Evolutionary conservation across 2,888 invertebrate genomes (phyloP), one percentile per base, ranked within the genome.

Genomic region (Hyposoter didymator): DNA sequence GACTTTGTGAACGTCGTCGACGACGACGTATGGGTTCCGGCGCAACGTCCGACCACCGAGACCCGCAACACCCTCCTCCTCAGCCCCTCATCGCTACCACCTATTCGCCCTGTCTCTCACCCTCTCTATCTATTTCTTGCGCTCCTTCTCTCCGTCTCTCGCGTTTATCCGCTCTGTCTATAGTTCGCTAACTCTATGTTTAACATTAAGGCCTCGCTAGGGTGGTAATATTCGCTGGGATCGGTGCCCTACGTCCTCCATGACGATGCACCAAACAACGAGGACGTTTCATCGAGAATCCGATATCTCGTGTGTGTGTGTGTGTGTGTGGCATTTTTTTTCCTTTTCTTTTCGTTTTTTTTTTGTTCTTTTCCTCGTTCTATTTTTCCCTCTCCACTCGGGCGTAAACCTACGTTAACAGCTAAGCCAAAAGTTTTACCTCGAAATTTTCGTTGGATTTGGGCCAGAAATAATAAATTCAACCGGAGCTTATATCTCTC

Each of bases 111-210:
- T 28, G 74, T 43, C 39, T 39, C 39, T 59, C 55, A 75, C 79
- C 55, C 73, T 69, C 74, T 66, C 64, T 45, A 43, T 84, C 83
- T 52, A n/a, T 72, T 47, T 64, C 72, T 79, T 35, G 72, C 47
- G 52, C 22, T 72, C 43, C 14, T 22, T 43, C 79, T 43, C 28
- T 69, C 35, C 28, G 22, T 70, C 22, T 47, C 28, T 74, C 55
- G 17, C 74, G 39, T 39, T 45, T 32, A 32, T 43, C 19, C 47
- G 82, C 82, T 84, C 87, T 88, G 91, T 91, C 93, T 92, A 93
- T 93, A 93, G 93, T 92, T 92, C 92, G 90, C 89, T 90, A 92
- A 93, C 91, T 92, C 92, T 93, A 92, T 92, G 92, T 92, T 93
- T 93, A 93, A 92, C 92, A 92, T 91, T 92, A 93, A 93, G 92